Base-by-base conservation (phyloP, 2,888 invertebrate species). In the Eledona agricola region DNA sequence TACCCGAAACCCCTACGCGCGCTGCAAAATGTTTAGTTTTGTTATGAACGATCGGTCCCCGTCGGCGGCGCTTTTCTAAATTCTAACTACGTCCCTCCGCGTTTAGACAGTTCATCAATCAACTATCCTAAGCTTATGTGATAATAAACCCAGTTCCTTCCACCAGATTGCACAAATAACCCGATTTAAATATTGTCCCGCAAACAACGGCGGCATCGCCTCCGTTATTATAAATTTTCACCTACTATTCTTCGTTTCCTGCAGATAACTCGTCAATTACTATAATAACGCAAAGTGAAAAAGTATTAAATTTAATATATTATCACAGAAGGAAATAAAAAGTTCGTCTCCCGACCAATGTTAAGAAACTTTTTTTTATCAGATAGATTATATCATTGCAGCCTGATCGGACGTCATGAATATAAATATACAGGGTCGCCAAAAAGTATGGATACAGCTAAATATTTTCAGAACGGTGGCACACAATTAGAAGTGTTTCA, bases 101-200 rank as follows among this genome's bases (percentile, higher is more conserved):
- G 25, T 42, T 25, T 40, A 49, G 46, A 53, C 42, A 55, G 50
- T 59, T 58, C 34, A 43, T 13, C 45, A 11, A 38, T n/a, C 11
- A 45, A 56, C 56, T 63, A 61, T 52, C 58, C 63, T 67, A 67
- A 55, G 59, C 65, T 67, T 64, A 65, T 59, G 57, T 29, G 20
- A 20, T 40, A 26, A 58, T 60, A 61, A 62, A 65, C 70, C 69
- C 66, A 68, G 63, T 62, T 69, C 68, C 70, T 59, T 66, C 65
- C 69, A 86, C 85, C 85, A 82, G 86, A 88, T 88, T 88, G 88
- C 88, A 88, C 88, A 87, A 86, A 83, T 83, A 87, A 87, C 88
- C 88, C 88, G 87, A 88, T 84, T 70, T 67, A 60, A 62, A 58
- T 65, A 63, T 59, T 32, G 38, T 50, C 37, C 31, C 37, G 26